These are phyloP conservation scores for Agrypnia vestita DNA, from an alignment of 1,140 invertebrate genomes.

Conservation along the genomic window DNA sequence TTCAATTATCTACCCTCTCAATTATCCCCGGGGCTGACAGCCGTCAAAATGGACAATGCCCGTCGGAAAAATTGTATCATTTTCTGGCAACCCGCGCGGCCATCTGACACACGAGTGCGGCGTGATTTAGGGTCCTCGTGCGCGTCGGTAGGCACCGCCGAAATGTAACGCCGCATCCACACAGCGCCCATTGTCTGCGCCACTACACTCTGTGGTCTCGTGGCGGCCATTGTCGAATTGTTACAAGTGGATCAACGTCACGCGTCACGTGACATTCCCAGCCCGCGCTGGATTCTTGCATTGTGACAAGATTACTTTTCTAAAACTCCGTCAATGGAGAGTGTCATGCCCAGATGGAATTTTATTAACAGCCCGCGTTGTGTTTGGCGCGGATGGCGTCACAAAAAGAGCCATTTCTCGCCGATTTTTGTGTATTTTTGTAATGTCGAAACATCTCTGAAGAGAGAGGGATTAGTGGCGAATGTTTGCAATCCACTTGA, in stretches of 20 bases:
- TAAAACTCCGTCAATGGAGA: neutral
- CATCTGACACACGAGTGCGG: conserved; percentile 25
- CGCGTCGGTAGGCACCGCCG: neutral
- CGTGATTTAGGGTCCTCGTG: conserved; percentile 31
- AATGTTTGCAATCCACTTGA: conserved; percentile 25
- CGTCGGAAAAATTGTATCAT: conserved; percentile 37
- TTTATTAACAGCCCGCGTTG: neutral
- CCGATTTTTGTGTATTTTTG: too few relatives aligned
- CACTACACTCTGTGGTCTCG: conserved; percentile 1
- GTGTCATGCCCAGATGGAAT: conserved; percentile 21
- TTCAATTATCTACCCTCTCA: too few relatives aligned
- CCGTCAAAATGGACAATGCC: conserved; percentile 35
- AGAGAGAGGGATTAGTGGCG: neutral
- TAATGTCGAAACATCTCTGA: neutral
- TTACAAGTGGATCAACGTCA: conserved; percentile 44
- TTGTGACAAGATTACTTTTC: conserved; percentile 11
- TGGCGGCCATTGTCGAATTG: conserved; percentile 28
- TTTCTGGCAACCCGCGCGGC: conserved; percentile 33
- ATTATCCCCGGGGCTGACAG: neutral
- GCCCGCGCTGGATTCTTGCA: neutral
- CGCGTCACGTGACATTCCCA: conserved; percentile 15
- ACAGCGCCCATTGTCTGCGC: conserved; percentile 23
- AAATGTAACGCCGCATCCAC: conserved; percentile 38
- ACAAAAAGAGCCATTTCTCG: too few relatives aligned
- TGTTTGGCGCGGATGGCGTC: too few relatives aligned